Conservation (phyloP, 2,113 vertebrate genomes). For the Antidorcas marsupialis region DNA sequence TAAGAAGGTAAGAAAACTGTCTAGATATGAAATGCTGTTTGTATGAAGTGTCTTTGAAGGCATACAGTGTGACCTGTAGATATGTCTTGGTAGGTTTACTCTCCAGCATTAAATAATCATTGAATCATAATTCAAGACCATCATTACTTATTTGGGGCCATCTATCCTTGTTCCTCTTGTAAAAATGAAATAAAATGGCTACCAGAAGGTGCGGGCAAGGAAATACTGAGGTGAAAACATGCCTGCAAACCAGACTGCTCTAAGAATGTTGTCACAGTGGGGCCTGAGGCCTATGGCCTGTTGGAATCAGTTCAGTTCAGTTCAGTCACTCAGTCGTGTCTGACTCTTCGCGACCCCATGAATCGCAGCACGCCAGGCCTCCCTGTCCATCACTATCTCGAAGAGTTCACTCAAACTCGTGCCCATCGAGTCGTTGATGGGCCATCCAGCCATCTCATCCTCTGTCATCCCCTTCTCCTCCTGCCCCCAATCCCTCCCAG, state of each 20-base stretch:
- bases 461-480: too few species aligned
- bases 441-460: too few species aligned
- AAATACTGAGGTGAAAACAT: background rate
- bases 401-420: too few species aligned
- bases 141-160: background rate
- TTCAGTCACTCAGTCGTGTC: too few species aligned
- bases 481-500: too few species aligned
- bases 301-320: background rate
- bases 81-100: background rate
- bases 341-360: too few species aligned
- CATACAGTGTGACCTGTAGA: background rate
- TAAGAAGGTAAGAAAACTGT: background rate
- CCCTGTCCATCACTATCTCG: too few species aligned
- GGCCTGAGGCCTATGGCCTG: background rate
- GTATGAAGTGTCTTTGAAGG: background rate
- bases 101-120: background rate
- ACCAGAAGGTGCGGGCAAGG: background rate
- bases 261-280: background rate
- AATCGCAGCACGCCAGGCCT: too few species aligned
- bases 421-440: too few species aligned
- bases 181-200: background rate
- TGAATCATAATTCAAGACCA: background rate
- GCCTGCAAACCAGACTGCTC: background rate
- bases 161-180: background rate
- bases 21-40: background rate